Base-by-base conservation (phyloP, 2,797 vertebrate genomes). In the Pseudochromis fuscus region DNA sequence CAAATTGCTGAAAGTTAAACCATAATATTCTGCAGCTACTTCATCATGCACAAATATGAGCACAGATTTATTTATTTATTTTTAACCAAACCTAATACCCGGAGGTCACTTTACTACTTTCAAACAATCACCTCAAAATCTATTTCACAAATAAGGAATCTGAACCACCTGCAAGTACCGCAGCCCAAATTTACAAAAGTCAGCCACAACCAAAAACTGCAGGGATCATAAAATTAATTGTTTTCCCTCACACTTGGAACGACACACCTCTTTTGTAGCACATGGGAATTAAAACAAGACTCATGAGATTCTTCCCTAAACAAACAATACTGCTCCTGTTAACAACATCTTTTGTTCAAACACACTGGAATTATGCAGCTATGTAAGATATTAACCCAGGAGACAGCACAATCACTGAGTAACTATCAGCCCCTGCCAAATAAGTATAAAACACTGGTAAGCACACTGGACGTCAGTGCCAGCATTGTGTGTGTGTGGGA, bases 401-500 rank as follows among this genome's bases (percentile, higher is more conserved):
- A 64, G 27, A 63, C 49, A 58, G 33, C 7, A 57, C 23, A 75
- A 33, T 65, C 30, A 44, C 25, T 19, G 24, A 27, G n/a, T 42
- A n/a, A 11, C n/a, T n/a, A 72, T 35, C 27, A 13, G 25, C 38
- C 38, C 5, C 31, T 33, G 74, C 62, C 69, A 76, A 58, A 66
- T 59, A 46, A 64, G 28, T 56, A 63, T 10, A 40, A 24, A 78
- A 56, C 21, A 2, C 31, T 37, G 23, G 59, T 38, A 70, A 38
- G n/a, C 64, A 70, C 28, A 31, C 7, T 53, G 25, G 7, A 25
- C 42, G 40, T 55, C 12, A 10, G 9, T 52, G 63, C 51, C 69
- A 77, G 58, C 33, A 50, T 42, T 53, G 66, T 62, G 48, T 53
- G 66, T 62, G 48, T 59, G 55, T 76, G 56, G 44, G 72, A 44